These are phyloP conservation scores for Semotilus atromaculatus DNA, from an alignment of 2,797 vertebrate species.

Conservation along the genomic window DNA sequence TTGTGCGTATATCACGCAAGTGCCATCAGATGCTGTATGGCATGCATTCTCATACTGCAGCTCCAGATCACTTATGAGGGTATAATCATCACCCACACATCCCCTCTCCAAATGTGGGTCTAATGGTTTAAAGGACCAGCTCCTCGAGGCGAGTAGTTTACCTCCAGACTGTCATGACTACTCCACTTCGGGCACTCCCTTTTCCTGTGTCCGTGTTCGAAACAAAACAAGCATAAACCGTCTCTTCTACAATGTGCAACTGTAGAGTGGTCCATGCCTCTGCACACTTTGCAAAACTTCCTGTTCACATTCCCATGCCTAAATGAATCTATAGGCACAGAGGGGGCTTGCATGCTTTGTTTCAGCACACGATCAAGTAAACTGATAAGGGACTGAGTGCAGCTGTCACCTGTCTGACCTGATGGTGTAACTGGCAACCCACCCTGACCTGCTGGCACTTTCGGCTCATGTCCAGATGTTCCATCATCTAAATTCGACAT, in stretches of 20 bases:
- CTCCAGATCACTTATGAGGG: not conserved
- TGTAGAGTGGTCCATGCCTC: not conserved
- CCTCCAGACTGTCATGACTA: not conserved
- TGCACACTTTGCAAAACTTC: not conserved
- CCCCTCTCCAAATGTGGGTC: not conserved
- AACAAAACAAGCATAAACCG: too few species aligned
- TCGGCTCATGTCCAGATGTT: not conserved
- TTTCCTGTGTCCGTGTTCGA: too few species aligned
- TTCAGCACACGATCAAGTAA: not conserved
- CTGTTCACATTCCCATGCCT: not conserved
- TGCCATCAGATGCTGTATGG: conserved; percentile 1
- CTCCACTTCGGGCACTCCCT: too few species aligned
- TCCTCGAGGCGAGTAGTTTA: not conserved
- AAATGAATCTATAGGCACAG: not conserved
- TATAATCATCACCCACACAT: not conserved
- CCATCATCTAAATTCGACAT: not conserved
- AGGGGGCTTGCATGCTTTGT: not conserved
- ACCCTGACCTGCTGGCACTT: not conserved
- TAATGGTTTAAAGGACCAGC: conserved; percentile 3
- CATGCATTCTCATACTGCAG: not conserved
- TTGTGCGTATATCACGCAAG: not conserved
- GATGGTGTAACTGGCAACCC: too few species aligned
- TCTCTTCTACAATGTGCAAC: too few species aligned
- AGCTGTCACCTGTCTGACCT: not conserved
- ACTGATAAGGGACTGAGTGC: not conserved